A percentile compares a stretch with the other conserved stretches of the same genome.
These are phyloP conservation scores for Diaprepes abbreviatus DNA, from an alignment of 2,888 invertebrate species.

Conservation along the genomic window DNA sequence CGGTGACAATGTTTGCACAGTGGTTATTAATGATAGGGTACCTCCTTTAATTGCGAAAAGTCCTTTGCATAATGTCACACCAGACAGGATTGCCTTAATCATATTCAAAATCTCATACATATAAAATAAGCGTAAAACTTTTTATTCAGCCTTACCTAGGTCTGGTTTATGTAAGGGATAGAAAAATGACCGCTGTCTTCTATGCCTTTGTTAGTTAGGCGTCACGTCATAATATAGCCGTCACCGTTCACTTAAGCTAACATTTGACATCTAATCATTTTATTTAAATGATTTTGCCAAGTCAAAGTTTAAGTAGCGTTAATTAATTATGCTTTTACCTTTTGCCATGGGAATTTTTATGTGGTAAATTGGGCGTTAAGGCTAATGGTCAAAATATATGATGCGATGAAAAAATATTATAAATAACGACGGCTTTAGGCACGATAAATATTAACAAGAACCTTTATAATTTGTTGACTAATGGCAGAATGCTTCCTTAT, in stretches of 20 bases:
- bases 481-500: no score
- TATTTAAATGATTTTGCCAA: slow-evolving; percentile 46
- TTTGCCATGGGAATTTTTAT: slow-evolving; percentile 44
- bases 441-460: neutral
- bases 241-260: slow-evolving; percentile 48
- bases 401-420: neutral
- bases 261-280: slow-evolving; percentile 45
- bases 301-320: slow-evolving; percentile 47
- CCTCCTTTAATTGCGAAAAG: slow-evolving; percentile 55
- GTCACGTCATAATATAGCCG: slow-evolving; percentile 46
- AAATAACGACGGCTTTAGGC: neutral
- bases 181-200: slow-evolving; percentile 48
- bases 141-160: slow-evolving; percentile 34
- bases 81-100: slow-evolving; percentile 40
- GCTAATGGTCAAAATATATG: slow-evolving; percentile 32
- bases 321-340: slow-evolving; percentile 42
- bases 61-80: slow-evolving; percentile 46
- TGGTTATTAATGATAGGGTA: slow-evolving; percentile 62
- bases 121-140: slow-evolving; percentile 30
- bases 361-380: slow-evolving; percentile 37
- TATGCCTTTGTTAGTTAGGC: slow-evolving; percentile 33
- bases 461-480: no score
- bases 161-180: slow-evolving; percentile 36
- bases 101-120: slow-evolving; percentile 45
- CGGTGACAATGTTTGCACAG: slow-evolving; percentile 63